These are phyloP conservation scores for Drosophila arizonae DNA, from an alignment of 1,140 invertebrate genomes.

Conservation along the genomic window DNA sequence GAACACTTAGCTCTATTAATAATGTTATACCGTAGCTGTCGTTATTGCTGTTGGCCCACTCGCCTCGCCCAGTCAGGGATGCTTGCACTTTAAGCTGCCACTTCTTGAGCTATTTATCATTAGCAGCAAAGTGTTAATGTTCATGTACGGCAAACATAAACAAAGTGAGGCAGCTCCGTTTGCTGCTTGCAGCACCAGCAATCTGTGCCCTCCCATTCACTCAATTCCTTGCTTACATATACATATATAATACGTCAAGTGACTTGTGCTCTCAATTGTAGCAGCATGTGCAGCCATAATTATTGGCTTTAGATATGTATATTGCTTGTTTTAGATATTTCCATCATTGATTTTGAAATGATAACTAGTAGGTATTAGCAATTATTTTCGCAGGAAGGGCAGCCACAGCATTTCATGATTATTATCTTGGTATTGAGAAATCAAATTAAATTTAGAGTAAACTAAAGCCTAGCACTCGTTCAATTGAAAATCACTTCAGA, in stretches of 20 bases:
- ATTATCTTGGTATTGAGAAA: slow-evolving; percentile 19
- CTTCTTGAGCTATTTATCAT: slow-evolving; percentile 44
- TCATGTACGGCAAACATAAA: slow-evolving; percentile 47
- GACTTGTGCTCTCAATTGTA: slow-evolving; percentile 4
- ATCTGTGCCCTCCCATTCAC: slow-evolving; percentile 21
- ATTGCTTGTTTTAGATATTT: slow-evolving; percentile 1
- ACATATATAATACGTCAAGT: slow-evolving; percentile 14
- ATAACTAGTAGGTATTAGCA: slow-evolving; percentile 54
- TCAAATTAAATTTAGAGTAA: slow-evolving; percentile 1
- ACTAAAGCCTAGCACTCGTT: background rate
- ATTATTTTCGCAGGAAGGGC: slow-evolving; percentile 40
- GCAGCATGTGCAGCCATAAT: background rate
- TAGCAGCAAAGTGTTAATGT: slow-evolving; percentile 55
- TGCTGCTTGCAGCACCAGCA: slow-evolving; percentile 16
- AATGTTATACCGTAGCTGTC: slow-evolving; percentile 31
- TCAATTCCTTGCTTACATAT: background rate
- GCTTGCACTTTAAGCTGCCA: slow-evolving; percentile 12
- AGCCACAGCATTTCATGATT: slow-evolving; percentile 32
- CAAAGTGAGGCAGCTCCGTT: slow-evolving; percentile 16
- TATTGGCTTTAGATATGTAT: slow-evolving; percentile 14
- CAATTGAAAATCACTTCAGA: background rate
- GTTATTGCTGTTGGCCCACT: slow-evolving; percentile 20
- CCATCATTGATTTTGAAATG: slow-evolving; percentile 28
- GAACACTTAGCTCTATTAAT: slow-evolving; percentile 30
- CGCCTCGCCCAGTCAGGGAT: slow-evolving; percentile 1